These are phyloP conservation scores for Platichthys flesus DNA, from an alignment of 2,113 vertebrate species.

Conservation along the genomic window DNA sequence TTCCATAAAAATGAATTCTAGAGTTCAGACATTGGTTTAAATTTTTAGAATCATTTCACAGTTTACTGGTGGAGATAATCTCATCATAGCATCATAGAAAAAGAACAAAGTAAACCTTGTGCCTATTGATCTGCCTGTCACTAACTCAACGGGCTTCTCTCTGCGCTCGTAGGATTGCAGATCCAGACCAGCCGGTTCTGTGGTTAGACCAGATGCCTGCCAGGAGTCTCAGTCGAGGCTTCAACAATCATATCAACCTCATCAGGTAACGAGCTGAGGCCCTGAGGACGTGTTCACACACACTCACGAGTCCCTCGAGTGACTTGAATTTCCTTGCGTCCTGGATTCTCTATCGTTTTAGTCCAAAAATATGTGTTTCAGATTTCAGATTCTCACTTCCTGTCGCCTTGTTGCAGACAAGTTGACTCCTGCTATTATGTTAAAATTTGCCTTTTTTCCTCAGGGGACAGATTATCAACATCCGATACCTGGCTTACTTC, in stretches of 20 bases:
- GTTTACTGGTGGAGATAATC: too few relatives aligned
- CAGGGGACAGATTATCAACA: constrained; percentile 97
- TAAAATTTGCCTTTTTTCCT: constrained; percentile 4
- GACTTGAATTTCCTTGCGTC: neutral
- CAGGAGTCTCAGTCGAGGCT: constrained; percentile 93
- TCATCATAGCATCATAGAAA: neutral
- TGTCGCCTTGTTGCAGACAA: too few relatives aligned
- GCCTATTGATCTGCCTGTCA: neutral
- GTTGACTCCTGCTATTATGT: neutral
- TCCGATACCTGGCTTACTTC: constrained; percentile 96
- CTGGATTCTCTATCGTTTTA: too few relatives aligned
- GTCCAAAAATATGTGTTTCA: neutral
- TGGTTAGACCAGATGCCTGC: constrained; percentile 99
- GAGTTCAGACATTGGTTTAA: neutral
- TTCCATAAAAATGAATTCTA: too few relatives aligned
- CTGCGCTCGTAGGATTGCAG: constrained; percentile 86
- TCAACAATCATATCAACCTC: constrained; percentile 98
- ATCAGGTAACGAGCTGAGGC: constrained; percentile 84
- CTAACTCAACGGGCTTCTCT: neutral
- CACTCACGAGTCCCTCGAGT: neutral
- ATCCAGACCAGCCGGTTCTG: constrained; percentile 96
- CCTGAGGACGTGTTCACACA: too few relatives aligned
- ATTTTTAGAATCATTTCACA: too few relatives aligned
- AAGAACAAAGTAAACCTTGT: neutral
- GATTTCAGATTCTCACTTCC: too few relatives aligned